Percentiles rank a stretch among this genome's conserved stretches.
These are phyloP conservation scores for Lasiommata megera DNA, from an alignment of 2,888 invertebrate species.

Conservation along the genomic window DNA sequence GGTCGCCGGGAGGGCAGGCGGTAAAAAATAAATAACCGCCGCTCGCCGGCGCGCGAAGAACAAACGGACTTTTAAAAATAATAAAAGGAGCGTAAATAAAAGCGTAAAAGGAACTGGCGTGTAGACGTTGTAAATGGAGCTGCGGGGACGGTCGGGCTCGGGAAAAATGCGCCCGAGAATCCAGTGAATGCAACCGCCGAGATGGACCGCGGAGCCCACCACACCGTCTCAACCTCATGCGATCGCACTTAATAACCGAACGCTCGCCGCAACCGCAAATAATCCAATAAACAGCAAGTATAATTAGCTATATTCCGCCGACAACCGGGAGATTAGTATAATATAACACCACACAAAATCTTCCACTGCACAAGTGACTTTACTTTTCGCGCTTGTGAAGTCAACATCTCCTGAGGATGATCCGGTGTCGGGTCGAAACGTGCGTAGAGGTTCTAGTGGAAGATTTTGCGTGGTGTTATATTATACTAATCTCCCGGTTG, in stretches of 20 bases:
- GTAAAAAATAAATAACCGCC: conserved; percentile 79
- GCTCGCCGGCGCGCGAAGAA: conserved; percentile 78
- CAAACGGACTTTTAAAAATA: conserved; percentile 81
- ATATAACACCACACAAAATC: too few relatives aligned
- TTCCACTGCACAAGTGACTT: too few relatives aligned
- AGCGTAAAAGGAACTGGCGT: conserved; percentile 81
- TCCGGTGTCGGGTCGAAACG: too few relatives aligned
- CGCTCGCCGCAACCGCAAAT: conserved; percentile 54
- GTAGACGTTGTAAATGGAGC: conserved; percentile 81
- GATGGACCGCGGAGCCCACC: conserved; percentile 36
- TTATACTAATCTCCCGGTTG: too few relatives aligned
- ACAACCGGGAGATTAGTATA: too few relatives aligned
- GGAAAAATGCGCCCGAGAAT: conserved; percentile 77
- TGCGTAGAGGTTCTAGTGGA: too few relatives aligned
- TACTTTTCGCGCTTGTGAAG: too few relatives aligned
- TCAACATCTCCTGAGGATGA: too few relatives aligned
- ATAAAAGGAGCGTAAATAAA: conserved; percentile 81
- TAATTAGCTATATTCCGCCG: too few relatives aligned
- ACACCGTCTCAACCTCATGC: conserved; percentile 52
- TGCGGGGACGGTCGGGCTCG: conserved; percentile 77
- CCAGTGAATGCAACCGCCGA: conserved; percentile 73
- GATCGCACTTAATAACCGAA: conserved; percentile 70
- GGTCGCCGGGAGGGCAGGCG: conserved; percentile 78
- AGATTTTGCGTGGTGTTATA: too few relatives aligned
- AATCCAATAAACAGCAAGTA: too few relatives aligned